Evolutionary conservation across 2,797 vertebrate species (phyloP), one percentile per base, ranked within the genome.

Genomic region (Betta splendens): DNA sequence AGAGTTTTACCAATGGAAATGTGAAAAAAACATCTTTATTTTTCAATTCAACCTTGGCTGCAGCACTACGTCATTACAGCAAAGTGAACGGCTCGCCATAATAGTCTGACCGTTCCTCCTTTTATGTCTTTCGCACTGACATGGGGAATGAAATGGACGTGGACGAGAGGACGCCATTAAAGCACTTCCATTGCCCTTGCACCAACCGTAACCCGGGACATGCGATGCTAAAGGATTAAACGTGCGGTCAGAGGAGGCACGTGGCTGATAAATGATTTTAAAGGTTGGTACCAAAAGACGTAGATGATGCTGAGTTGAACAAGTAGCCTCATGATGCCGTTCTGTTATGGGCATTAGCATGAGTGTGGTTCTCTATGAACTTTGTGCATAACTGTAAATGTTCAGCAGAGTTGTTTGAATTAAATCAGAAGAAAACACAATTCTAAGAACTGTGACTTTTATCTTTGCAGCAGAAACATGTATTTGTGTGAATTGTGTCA

Each of bases 131-230:
- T 48, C 31, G 51, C 57, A 56, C 16, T 69, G 44, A 71, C 53
- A 33, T 9, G 17, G 46, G 25, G 57, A 80, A 85, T 85, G 12
- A 84, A 67, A 82, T 64, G 69, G 47, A 61, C 68, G 77, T 68
- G 12, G 67, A 26, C 43, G 31, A 38, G 43, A 51, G 61, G 51
- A 29, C 38, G 15, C 60, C 37, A 77, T 84, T 77, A 83, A 68
- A 78, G 74, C 75, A 42, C 68, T 58, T 64, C 44, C 60, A 61
- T 76, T 75, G 75, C 65, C 85, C 80, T 86, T 84, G 81, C 56
- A 45, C 40, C 47, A 53, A 56, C 74, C 44, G 35, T 50, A 57
- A 49, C 25, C 72, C 72, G 77, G 77, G 76, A 75, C 42, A 36
- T 16, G 46, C 65, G 48, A 46, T 15, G 9, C 49, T 10, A 9